A percentile compares a stretch with the other conserved stretches of the same genome.
phyloP scores from a whole-genome alignment of 1,140 invertebrate species.

The Bombus vancouverensis region DNA sequence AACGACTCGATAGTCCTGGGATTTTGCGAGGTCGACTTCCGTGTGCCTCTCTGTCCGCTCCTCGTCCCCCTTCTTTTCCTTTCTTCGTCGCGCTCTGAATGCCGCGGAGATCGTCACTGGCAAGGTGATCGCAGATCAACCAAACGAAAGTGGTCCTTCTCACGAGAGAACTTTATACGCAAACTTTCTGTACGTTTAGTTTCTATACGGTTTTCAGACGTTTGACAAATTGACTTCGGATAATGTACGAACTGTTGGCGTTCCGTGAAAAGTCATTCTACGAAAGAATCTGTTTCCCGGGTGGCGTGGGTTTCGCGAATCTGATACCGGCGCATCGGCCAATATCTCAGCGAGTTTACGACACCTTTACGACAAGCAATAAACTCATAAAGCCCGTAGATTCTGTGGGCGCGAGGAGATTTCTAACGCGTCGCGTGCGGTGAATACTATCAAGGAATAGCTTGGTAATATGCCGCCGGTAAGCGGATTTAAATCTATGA shows the following conservation, averaged over 20 bases:
- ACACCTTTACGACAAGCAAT: slow-evolving; percentile 33
- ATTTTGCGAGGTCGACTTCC: slow-evolving; percentile 29
- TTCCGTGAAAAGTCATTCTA: background rate
- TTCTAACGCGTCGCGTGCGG: slow-evolving; percentile 30
- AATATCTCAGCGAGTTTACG: slow-evolving; percentile 40
- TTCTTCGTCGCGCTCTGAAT: slow-evolving; percentile 24
- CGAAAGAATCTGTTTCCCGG: background rate
- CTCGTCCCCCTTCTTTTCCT: background rate
- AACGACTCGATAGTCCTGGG: slow-evolving; percentile 22
- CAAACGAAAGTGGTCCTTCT: no score
- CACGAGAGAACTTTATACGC: background rate
- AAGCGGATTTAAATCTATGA: slow-evolving; percentile 31
- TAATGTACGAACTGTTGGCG: background rate
- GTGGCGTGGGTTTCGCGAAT: slow-evolving; percentile 4
- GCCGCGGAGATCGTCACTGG: background rate
- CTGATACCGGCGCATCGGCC: slow-evolving; percentile 9
- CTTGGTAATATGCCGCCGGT: slow-evolving; percentile 16
- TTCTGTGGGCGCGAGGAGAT: slow-evolving; percentile 8
- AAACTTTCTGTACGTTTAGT: no score
- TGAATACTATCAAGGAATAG: background rate
- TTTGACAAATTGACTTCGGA: background rate
- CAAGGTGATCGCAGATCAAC: background rate
- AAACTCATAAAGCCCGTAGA: slow-evolving; percentile 44
- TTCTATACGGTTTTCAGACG: no score
- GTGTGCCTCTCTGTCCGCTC: background rate